Conservation (phyloP, 1,140 invertebrate species). For the Lucilia sericata region DNA sequence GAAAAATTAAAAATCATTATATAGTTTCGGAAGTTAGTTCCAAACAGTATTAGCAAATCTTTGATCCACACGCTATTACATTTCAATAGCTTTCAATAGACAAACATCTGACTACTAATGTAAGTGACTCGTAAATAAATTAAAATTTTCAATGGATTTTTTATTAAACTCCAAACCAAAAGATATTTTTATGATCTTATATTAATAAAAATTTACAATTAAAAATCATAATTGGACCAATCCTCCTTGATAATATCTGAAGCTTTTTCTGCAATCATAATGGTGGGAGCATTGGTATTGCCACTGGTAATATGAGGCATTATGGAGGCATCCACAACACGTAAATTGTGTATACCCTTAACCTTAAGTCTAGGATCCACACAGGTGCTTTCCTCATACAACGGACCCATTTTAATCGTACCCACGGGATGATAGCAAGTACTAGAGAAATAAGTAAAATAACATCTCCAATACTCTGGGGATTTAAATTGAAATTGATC, state of each 20-base stretch:
- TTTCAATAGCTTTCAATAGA: too few relatives aligned
- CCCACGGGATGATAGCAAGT: constrained; percentile 79
- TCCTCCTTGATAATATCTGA: constrained; percentile 77
- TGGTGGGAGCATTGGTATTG: constrained; percentile 81
- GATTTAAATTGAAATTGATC: constrained; percentile 56
- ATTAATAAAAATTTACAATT: too few relatives aligned
- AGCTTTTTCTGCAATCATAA: constrained; percentile 84
- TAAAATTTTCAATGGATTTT: too few relatives aligned
- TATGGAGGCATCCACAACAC: constrained; percentile 83
- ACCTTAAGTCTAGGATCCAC: constrained; percentile 78
- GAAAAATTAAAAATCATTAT: too few relatives aligned
- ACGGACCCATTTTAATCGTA: constrained; percentile 82
- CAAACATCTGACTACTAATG: too few relatives aligned
- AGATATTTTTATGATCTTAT: too few relatives aligned
- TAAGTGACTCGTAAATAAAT: too few relatives aligned
- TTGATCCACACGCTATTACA: too few relatives aligned
- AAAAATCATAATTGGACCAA: constrained; percentile 68
- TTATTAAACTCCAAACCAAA: too few relatives aligned
- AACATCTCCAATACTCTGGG: constrained; percentile 75
- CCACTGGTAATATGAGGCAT: constrained; percentile 80
- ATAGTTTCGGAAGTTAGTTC: too few relatives aligned
- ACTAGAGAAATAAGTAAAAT: constrained; percentile 71
- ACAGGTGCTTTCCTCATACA: constrained; percentile 72
- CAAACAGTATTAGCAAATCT: too few relatives aligned
- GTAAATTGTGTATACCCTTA: constrained; percentile 73